Conservation (phyloP, 2,888 invertebrate genomes). For the Schrankia costaestrigalis region DNA sequence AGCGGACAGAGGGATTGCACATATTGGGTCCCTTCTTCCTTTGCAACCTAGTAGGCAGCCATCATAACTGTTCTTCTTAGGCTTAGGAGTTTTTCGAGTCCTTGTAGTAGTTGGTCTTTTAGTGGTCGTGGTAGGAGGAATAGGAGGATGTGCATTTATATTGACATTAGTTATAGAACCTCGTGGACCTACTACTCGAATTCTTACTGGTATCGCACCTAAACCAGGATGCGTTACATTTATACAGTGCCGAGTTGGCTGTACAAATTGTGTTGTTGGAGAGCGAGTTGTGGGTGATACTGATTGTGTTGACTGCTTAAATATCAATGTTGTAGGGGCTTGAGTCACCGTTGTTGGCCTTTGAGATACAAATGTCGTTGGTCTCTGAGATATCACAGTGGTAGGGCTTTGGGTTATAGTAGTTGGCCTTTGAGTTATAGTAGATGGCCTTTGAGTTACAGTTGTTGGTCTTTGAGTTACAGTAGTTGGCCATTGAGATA, state of each 20-base stretch:
- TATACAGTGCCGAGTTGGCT: neutral
- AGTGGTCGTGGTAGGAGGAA: constrained; percentile 38
- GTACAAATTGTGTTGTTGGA: neutral
- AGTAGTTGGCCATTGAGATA: neutral
- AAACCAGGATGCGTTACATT: neutral
- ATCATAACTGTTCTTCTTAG: constrained; percentile 59
- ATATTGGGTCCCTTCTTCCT: constrained; percentile 57
- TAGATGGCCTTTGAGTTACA: neutral
- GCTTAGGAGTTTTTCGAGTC: constrained; percentile 36
- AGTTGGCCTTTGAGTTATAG: too few relatives aligned
- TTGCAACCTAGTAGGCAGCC: constrained; percentile 58
- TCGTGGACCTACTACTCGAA: constrained; percentile 56
- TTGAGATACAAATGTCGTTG: too few relatives aligned
- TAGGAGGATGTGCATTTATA: constrained; percentile 39
- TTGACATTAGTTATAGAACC: constrained; percentile 62
- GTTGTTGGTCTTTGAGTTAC: neutral
- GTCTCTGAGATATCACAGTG: too few relatives aligned
- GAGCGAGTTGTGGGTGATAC: neutral
- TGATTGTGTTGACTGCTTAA: neutral
- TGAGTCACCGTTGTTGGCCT: neutral
- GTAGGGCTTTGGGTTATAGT: too few relatives aligned
- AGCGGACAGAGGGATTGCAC: constrained; percentile 55
- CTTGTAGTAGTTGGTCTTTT: constrained; percentile 42
- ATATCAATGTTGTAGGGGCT: too few relatives aligned
- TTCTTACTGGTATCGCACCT: constrained; percentile 37